Evolutionary conservation across 1,140 invertebrate species (phyloP).

Genomic region (Paramacrobiotus metropolitanus): DNA sequence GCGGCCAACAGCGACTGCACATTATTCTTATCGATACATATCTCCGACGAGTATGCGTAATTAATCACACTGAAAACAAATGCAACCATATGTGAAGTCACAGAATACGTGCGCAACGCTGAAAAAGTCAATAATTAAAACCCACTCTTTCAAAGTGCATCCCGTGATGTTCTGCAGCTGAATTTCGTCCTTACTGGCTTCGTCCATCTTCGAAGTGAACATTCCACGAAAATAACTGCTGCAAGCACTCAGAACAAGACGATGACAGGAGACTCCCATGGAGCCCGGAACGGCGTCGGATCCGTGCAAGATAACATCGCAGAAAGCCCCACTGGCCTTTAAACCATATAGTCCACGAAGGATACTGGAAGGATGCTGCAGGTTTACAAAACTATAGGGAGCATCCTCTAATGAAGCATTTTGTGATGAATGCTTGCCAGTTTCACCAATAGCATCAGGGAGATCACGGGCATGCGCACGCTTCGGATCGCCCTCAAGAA

Average conservation of each 20-base stretch:
- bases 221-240: constrained; percentile 26
- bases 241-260: constrained; percentile 27
- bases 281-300: no score
- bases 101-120: no score
- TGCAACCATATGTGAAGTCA: no score
- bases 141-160: constrained; percentile 17
- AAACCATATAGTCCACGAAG: constrained; percentile 29
- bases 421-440: no score
- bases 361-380: constrained; percentile 13
- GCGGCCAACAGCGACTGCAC: constrained; percentile 33
- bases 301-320: constrained; percentile 27
- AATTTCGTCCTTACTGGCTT: constrained; percentile 26
- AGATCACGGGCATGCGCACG: no score
- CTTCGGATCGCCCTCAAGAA: no score
- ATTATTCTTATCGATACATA: constrained; percentile 28
- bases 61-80: constrained; percentile 20
- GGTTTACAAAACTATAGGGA: neutral
- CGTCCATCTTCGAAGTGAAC: constrained; percentile 26
- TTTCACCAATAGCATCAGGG: no score
- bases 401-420: no score
- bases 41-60: constrained; percentile 31
- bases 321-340: constrained; percentile 25
- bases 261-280: constrained; percentile 24
- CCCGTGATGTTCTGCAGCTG: constrained; percentile 29
- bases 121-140: neutral